Percentiles rank a stretch among this genome's conserved stretches.
These are phyloP conservation scores for Calvadosia cruxmelitensis DNA, from an alignment of 30 jellyfish, hydroid and myxozoan genomes.

Conservation along the genomic window DNA sequence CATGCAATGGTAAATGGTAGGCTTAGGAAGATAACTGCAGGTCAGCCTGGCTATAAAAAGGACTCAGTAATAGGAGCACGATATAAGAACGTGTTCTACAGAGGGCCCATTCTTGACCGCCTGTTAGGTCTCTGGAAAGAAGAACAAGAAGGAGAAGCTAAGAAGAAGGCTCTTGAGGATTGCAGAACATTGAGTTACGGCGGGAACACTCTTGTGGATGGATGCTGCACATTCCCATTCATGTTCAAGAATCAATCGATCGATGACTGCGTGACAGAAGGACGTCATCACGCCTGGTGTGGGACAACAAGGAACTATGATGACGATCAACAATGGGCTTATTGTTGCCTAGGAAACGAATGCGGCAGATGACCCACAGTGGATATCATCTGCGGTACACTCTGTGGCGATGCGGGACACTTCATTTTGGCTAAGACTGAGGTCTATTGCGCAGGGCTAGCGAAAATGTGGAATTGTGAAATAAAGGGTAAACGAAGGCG, in stretches of 20 bases:
- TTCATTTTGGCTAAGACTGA: too few species aligned
- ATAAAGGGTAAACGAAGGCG: too few species aligned
- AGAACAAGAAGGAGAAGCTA: background rate
- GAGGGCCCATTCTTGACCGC: background rate
- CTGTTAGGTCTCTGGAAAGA: background rate
- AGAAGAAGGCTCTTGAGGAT: background rate
- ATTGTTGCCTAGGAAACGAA: constrained; percentile 40
- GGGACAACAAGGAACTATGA: constrained; percentile 46
- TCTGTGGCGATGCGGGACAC: too few species aligned
- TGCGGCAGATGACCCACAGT: constrained; percentile 22
- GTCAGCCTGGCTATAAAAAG: too few species aligned
- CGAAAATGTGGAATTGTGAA: too few species aligned
- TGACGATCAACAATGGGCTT: constrained; percentile 47
- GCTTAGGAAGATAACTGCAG: background rate
- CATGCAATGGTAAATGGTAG: too few species aligned
- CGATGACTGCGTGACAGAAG: constrained; percentile 32
- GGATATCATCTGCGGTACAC: too few species aligned
- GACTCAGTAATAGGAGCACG: background rate
- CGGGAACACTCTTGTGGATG: constrained; percentile 25
- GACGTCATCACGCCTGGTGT: constrained; percentile 44
- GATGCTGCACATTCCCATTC: constrained; percentile 57
- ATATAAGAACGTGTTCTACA: background rate
- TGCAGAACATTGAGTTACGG: constrained; percentile 53
- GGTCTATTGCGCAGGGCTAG: too few species aligned
- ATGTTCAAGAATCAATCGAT: constrained; percentile 22